These are phyloP conservation scores for Nannoperca obscura DNA, from an alignment of 2,797 vertebrate genomes.

Conservation along the genomic window DNA sequence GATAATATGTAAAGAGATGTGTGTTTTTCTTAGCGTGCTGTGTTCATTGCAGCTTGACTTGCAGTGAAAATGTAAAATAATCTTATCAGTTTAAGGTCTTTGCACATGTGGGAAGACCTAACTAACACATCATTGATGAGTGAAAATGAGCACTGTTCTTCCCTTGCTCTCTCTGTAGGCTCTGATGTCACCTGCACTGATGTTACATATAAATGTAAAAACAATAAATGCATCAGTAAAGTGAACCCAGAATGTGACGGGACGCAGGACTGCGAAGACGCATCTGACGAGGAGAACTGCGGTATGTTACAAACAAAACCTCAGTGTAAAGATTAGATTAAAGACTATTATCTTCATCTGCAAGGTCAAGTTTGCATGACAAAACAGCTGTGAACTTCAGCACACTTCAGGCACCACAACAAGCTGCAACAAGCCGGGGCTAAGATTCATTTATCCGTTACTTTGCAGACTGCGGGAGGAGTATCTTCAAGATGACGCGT, in stretches of 20 bases:
- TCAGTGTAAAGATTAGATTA: background rate
- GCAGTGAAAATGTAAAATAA: background rate
- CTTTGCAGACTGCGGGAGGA: slow-evolving; percentile 88
- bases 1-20: background rate
- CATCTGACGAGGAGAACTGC: slow-evolving; percentile 91
- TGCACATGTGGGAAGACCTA: background rate
- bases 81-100: background rate
- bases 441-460: background rate
- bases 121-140: background rate
- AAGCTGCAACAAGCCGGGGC: background rate
- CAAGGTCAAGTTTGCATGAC: background rate
- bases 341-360: slow-evolving; percentile 4
- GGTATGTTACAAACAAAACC: slow-evolving; percentile 71
- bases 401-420: background rate
- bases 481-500: slow-evolving; percentile 83
- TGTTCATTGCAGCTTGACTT: background rate
- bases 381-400: slow-evolving; percentile 13
- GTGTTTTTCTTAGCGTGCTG: background rate
- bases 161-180: background rate
- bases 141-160: background rate
- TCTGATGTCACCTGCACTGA: slow-evolving; percentile 75
- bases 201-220: slow-evolving; percentile 86
- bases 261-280: slow-evolving; percentile 87
- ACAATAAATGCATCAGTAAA: slow-evolving; percentile 88
- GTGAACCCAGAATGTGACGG: slow-evolving; percentile 92